Base-by-base conservation (phyloP, 2,113 vertebrate genomes). In the Myiozetetes cayanensis region DNA sequence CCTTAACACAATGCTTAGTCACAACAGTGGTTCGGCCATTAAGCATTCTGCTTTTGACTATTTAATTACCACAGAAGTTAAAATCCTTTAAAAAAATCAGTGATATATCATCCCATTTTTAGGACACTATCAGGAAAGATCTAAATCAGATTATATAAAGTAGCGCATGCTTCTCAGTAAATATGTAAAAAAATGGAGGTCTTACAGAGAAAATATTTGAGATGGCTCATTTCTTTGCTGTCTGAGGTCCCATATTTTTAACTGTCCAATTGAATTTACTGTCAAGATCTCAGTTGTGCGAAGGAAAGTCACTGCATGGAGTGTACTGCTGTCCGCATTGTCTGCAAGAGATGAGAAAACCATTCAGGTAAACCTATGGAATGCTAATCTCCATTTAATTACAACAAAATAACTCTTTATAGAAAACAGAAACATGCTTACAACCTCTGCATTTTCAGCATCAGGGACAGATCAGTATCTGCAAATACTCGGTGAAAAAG, bases 191-290 rank as follows among this genome's bases (percentile, higher is more conserved):
- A 76, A 86, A 49, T 19, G 8, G 58, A 80, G 87, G n/a, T 58
- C 99, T 98, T 97, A 99, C 99, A 99, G 90, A 50, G 99, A 99
- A 91, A 99, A 97, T 96, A 99, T 99, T 94, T 99, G 99, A 46
- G 99, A 98, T 10, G 99, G 99, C 14, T 99, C 98, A 94, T 98
- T 98, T 97, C 98, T 97, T 97, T 99, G 99, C 89, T 99, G 98
- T 96, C 99, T 98, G 87, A 99, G 97, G 96, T 99, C 99, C 99
- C 99, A 99, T 95, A 99, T 97, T 97, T 99, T 99, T 83, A 99
- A 98, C 92, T 99, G 99, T 67, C 99, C 99, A 78, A 99, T 99
- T 50, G 99, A 99, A 97, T 99, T 99, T 62, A 99, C 99, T 5
- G 99, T 99, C 90, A 99, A 92, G 88, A 99, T 98, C 97, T 99